These are phyloP conservation scores for Oreochromis niloticus DNA, from an alignment of 2,113 vertebrate species.

Conservation along the genomic window DNA sequence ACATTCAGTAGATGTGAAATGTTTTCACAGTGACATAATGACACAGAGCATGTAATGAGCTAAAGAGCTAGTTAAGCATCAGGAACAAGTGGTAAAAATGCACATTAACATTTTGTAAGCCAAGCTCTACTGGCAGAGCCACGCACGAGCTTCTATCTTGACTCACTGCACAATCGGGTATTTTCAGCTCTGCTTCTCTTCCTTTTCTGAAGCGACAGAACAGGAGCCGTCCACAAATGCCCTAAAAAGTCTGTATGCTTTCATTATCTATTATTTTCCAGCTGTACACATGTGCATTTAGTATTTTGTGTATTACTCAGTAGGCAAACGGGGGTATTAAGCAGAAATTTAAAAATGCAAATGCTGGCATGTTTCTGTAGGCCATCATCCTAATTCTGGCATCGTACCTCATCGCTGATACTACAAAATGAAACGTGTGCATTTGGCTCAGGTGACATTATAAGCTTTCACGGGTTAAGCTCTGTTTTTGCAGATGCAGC, in stretches of 20 bases:
- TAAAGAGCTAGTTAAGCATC: background rate
- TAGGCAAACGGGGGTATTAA: background rate
- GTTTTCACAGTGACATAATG: background rate
- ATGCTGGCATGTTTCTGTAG: background rate
- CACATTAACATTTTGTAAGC: background rate
- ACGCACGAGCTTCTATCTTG: background rate
- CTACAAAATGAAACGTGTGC: conserved; percentile 8
- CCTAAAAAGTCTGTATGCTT: background rate
- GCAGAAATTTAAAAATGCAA: background rate
- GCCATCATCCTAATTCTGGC: background rate
- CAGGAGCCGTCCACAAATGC: background rate
- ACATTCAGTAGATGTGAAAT: background rate
- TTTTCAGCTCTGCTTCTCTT: background rate
- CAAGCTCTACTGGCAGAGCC: background rate
- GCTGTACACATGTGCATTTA: background rate
- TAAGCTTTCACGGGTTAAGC: conserved; percentile 22
- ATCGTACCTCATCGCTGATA: background rate
- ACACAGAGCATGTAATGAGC: background rate
- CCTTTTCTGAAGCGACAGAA: background rate
- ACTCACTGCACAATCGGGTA: background rate
- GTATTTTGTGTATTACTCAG: background rate
- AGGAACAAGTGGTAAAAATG: background rate
- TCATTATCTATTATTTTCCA: background rate
- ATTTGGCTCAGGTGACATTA: conserved; percentile 6
- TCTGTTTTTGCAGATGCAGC: conserved; percentile 18